Evolutionary conservation across 2,113 vertebrate species (phyloP), one percentile per base, ranked within the genome.

Genomic region (Rousettus leschenaultii): DNA sequence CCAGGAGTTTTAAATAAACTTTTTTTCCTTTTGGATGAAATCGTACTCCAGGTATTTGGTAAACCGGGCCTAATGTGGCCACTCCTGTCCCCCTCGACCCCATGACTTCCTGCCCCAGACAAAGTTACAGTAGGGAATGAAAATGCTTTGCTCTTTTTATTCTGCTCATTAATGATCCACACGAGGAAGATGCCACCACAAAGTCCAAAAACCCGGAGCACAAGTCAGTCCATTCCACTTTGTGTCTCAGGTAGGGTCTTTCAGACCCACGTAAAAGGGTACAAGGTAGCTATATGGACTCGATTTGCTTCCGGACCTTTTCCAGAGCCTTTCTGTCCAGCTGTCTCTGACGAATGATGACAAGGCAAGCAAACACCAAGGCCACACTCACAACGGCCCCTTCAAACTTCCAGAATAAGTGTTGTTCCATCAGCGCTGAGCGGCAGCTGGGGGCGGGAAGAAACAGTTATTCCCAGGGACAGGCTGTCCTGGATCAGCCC

Each of bases 241-340:
- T 80, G 19, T 13, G 35, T 73, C 38, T 70, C 43, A 86, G 35
- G 65, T 3, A 15, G 15, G 40, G 19, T 55, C 43, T 45, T 16
- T 57, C 22, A 92, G 14, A 0, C 4, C 61, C 48, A 16, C n/a
- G 45, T 19, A 45, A 21, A 16, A 70, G 14, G 68, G 24, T 1
- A 6, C 63, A 26, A 90, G 61, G 74, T 59, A 16, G 48, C 86
- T 98, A 99, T 85, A 99, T 99, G 92, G 99, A 99, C 63, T 99
- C 99, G 0, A 99, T 99, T 86, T 99, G 99, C 74, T 99, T 98
- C 22, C 99, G 99, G 75, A 99, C 99, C 93, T 99, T 99, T 97
- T 99, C 99, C 55, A 99, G 98, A 33, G 99, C 99, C 40, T 98
- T 98, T 35, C 99, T 98, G 97, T 99, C 99, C 83, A 99, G 96